Conservation (phyloP, 2,113 vertebrate species). For the Nycticorax nycticorax region DNA sequence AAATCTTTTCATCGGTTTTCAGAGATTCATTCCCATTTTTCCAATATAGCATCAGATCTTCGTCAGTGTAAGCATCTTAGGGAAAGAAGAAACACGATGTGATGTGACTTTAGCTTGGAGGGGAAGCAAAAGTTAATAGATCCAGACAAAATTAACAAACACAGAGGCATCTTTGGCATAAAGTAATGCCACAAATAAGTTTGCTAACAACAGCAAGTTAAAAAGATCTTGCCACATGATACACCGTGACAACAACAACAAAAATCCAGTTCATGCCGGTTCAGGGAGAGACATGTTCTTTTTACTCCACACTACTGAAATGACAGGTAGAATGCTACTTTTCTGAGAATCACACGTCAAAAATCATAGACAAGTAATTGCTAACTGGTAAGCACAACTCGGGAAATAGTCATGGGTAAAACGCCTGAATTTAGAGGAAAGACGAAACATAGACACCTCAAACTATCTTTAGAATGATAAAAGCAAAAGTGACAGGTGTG, state of each 20-base stretch:
- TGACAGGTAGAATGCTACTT: background rate
- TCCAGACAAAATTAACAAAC: background rate
- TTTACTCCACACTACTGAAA: background rate
- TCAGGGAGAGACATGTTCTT: background rate
- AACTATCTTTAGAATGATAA: background rate
- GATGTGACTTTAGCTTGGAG: background rate
- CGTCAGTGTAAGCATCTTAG: conserved; percentile 94
- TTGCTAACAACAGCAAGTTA: background rate
- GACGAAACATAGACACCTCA: background rate
- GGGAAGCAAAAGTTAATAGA: background rate
- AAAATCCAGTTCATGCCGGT: background rate
- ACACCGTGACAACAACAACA: background rate
- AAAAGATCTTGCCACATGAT: background rate
- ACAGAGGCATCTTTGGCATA: background rate
- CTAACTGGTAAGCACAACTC: background rate
- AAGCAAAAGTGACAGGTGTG: background rate
- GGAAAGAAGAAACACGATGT: background rate
- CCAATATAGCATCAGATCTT: conserved; percentile 97
- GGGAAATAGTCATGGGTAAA: background rate
- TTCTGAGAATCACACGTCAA: background rate
- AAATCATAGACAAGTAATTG: background rate
- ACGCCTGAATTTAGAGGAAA: background rate
- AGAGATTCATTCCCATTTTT: conserved; percentile 93
- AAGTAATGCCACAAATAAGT: background rate
- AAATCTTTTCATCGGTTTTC: conserved; percentile 92